Evolutionary conservation across 2,888 invertebrate species (phyloP).

Genomic region (Agapostemon virescens): DNA sequence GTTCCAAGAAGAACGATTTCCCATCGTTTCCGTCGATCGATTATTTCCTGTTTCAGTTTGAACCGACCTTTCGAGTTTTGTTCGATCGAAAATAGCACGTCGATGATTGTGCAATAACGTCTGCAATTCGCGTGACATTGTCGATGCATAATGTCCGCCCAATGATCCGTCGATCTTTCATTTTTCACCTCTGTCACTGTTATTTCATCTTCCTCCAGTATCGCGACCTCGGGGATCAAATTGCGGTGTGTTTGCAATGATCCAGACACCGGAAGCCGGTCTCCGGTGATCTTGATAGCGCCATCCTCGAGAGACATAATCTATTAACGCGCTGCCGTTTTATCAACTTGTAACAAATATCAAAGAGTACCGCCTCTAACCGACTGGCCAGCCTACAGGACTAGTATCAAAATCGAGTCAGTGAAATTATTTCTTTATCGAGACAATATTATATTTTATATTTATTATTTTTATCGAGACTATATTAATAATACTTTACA

Average conservation of each 20-base stretch:
- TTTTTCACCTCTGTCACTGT: conserved; percentile 18
- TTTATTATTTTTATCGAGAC: no score
- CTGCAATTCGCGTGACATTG: conserved; percentile 28
- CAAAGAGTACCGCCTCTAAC: background rate
- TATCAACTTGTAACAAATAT: conserved; percentile 15
- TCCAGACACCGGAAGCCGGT: conserved; percentile 55
- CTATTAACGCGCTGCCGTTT: background rate
- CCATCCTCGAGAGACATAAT: conserved; percentile 39
- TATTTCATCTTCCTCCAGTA: conserved; percentile 29
- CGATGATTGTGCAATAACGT: conserved; percentile 44
- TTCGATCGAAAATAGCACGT: conserved; percentile 4
- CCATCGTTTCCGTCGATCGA: background rate
- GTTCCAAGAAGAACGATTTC: no score
- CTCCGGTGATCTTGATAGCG: conserved; percentile 53
- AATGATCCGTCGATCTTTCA: conserved; percentile 25
- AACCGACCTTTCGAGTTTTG: background rate
- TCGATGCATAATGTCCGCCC: conserved; percentile 16
- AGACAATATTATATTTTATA: background rate
- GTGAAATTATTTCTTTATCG: background rate
- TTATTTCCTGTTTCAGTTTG: background rate
- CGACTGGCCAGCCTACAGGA: background rate
- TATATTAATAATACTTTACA: no score
- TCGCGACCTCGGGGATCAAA: conserved; percentile 52
- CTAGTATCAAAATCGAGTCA: no score
- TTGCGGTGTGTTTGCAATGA: conserved; percentile 54